Conservation (phyloP, 2,797 vertebrate species). For the Acropternis orthonyx region DNA sequence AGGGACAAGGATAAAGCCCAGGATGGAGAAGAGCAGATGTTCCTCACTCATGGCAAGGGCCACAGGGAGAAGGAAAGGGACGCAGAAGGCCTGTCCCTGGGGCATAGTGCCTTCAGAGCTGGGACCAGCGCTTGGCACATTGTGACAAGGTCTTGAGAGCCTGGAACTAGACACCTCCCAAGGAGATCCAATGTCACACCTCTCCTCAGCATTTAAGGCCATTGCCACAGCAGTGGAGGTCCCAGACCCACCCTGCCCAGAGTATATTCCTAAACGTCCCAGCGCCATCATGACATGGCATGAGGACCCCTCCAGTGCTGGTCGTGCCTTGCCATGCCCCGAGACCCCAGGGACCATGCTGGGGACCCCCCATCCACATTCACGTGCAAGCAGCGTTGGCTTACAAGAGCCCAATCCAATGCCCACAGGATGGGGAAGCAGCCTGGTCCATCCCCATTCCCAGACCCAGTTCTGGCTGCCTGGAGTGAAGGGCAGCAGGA, state of each 20-base stretch:
- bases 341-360: background rate
- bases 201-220: background rate
- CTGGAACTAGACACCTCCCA: too few relatives aligned
- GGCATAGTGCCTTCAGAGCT: background rate
- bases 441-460: background rate
- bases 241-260: background rate
- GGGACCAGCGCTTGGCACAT: rapidly evolving
- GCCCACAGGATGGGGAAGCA: background rate
- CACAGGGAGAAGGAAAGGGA: background rate
- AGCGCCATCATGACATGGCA: rapidly evolving
- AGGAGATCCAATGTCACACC: background rate
- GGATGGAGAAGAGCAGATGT: background rate
- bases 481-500: rapidly evolving
- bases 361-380: background rate
- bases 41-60: background rate
- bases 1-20: background rate
- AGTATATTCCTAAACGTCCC: background rate
- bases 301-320: background rate
- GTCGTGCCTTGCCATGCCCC: background rate
- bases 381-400: background rate
- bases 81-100: background rate
- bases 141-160: background rate
- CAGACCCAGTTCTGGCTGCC: background rate
- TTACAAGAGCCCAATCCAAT: background rate
- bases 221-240: background rate